phyloP scores from a whole-genome alignment of 2,888 invertebrate species.

The Oasisia sp. region DNA sequence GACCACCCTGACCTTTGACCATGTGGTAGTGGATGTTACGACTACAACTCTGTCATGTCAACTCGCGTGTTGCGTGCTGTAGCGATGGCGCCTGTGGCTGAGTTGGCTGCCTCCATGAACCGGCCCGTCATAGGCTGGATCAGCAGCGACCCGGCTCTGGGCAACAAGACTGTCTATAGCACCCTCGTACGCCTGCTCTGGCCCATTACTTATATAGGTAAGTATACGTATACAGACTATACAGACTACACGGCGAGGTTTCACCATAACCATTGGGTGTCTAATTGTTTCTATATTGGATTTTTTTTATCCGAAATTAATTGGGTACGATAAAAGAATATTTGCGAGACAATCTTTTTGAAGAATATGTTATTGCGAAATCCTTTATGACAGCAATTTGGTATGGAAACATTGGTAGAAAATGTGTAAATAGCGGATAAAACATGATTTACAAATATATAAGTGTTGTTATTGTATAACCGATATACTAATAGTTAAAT shows the following conservation, averaged over 20 bases:
- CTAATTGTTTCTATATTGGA: no score
- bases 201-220: slow-evolving; percentile 37
- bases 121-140: slow-evolving; percentile 58
- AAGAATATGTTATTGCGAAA: not conserved
- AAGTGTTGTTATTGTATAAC: not conserved
- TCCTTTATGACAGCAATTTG: not conserved
- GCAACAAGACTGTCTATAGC: slow-evolving; percentile 48
- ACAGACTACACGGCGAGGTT: not conserved
- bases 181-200: slow-evolving; percentile 50
- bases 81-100: slow-evolving; percentile 56
- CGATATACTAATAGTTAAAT: no score
- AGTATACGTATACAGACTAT: no score
- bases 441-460: not conserved
- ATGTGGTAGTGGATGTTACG: not conserved
- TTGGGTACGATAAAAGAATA: no score
- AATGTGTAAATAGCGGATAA: not conserved
- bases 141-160: slow-evolving; percentile 49
- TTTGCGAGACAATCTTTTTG: not conserved
- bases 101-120: slow-evolving; percentile 51
- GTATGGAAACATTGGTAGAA: not conserved
- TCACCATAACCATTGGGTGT: no score
- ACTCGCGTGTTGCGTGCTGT: slow-evolving; percentile 21
- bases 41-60: not conserved
- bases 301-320: no score
- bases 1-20: no score